phyloP scores from a whole-genome alignment of 2,113 vertebrate genomes.

The Paralichthys olivaceus region DNA sequence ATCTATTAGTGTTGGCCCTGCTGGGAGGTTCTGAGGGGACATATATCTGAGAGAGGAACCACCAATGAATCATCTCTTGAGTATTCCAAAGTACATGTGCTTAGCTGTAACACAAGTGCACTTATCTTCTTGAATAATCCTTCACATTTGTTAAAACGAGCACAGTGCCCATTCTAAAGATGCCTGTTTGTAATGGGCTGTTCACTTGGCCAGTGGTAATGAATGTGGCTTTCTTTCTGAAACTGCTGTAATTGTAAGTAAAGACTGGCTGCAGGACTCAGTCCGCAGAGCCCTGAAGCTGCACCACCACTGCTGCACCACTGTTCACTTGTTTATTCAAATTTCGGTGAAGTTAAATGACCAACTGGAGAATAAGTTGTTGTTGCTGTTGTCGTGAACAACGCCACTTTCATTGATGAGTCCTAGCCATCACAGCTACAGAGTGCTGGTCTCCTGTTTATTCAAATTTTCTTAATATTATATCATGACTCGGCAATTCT shows the following conservation, averaged over 20 bases:
- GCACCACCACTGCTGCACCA: neutral
- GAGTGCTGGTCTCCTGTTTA: no score
- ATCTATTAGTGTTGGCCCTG: slow-evolving; percentile 27
- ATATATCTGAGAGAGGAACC: slow-evolving; percentile 10
- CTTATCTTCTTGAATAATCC: slow-evolving; percentile 14
- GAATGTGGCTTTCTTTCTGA: no score
- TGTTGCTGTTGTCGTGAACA: no score
- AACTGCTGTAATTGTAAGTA: neutral
- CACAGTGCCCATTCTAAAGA: neutral
- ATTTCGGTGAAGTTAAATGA: no score
- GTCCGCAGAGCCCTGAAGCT: neutral
- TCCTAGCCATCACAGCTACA: no score
- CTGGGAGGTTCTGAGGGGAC: slow-evolving; percentile 18
- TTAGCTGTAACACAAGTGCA: neutral
- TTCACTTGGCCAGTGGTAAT: no score
- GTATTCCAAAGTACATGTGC: neutral
- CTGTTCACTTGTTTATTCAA: neutral
- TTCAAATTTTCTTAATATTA: no score
- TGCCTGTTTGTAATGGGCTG: no score
- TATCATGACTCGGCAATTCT: no score
- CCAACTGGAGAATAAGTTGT: no score
- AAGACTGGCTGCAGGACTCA: neutral
- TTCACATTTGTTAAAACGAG: slow-evolving; percentile 7
- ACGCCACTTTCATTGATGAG: no score
- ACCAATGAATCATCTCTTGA: slow-evolving; percentile 11